phyloP scores from a whole-genome alignment of 2,888 invertebrate species.

The Drosophila differens region DNA sequence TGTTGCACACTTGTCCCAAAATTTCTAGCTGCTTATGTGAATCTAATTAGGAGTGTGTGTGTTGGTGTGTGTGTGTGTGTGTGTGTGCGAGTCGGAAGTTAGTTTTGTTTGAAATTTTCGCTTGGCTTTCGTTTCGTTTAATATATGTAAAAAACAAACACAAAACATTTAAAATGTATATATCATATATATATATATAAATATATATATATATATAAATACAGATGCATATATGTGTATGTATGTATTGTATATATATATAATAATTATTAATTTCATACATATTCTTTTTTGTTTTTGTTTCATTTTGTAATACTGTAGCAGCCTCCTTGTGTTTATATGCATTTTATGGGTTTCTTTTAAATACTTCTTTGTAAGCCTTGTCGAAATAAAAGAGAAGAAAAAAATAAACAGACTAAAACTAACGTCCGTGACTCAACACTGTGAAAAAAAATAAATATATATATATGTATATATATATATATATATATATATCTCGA shows the following conservation, averaged over 20 bases:
- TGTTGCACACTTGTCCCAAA: conserved; percentile 57
- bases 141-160: conserved; percentile 64
- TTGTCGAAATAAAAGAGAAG: conserved; percentile 10
- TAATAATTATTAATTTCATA: conserved; percentile 55
- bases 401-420: conserved; percentile 7
- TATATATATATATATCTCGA: not conserved
- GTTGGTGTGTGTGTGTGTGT: conserved; percentile 16
- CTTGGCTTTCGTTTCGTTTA: conserved; percentile 46
- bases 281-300: conserved; percentile 37
- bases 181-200: conserved; percentile 37
- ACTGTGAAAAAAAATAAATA: not conserved
- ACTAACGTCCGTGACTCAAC: conserved; percentile 31
- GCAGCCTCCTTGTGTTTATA: conserved; percentile 79
- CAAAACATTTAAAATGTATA: conserved; percentile 60
- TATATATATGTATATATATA: not conserved
- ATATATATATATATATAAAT: conserved; percentile 35
- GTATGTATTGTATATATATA: conserved; percentile 30
- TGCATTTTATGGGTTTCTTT: conserved; percentile 32
- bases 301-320: conserved; percentile 78
- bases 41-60: conserved; percentile 8
- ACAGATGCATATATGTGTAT: conserved; percentile 28
- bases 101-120: conserved; percentile 42
- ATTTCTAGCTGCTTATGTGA: conserved; percentile 33
- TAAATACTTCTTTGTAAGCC: conserved; percentile 34
- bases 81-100: conserved; percentile 38